Base-by-base conservation (phyloP, 2,113 vertebrate species). In the Ictalurus punctatus region DNA sequence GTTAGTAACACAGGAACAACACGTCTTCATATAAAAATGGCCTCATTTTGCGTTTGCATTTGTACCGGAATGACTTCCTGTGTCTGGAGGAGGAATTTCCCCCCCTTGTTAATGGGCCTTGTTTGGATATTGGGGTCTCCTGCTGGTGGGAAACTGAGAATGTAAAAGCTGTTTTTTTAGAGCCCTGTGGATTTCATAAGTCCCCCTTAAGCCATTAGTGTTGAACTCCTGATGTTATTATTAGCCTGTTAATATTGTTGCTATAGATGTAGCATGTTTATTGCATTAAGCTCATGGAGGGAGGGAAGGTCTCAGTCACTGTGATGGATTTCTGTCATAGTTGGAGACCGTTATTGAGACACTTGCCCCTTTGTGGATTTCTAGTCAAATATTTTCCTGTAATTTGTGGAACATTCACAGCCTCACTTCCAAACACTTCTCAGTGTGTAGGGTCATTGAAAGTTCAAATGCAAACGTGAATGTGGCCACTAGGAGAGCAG, bases 61-160 rank as follows among this genome's bases (percentile, higher is more conserved):
- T 80, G 56, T 79, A 71, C 58, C n/a, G 56, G 87, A 82, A 89
- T 67, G 80, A 79, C 86, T 91, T 88, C 34, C 65, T 91, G 83
- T 90, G 83, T 90, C 69, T 84, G 82, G 52, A 80, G 65, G 59
- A 90, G 84, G 85, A 92, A 91, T 88, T 63, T 74, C 80, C 3
- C 52, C 80, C 91, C 48, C 61, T 84, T 89, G 37, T 86, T 85
- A 88, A 89, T 87, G n/a, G 74, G 37, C 83, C 91, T 76, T 88
- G 85, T 91, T 90, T 90, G 76, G 85, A 91, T 86, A 88, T 88
- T 69, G 80, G 83, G 88, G 76, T 93, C 87, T 92, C 90, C 92
- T 61, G 85, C 91, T 92, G 92, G 78, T 92, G 92, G 92, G 92
- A 92, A 91, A 91, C 86, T 69, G 58, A 69, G 58, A 86, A 84